Conservation (phyloP, 2,113 vertebrate species). For the Chaetodon auriga region DNA sequence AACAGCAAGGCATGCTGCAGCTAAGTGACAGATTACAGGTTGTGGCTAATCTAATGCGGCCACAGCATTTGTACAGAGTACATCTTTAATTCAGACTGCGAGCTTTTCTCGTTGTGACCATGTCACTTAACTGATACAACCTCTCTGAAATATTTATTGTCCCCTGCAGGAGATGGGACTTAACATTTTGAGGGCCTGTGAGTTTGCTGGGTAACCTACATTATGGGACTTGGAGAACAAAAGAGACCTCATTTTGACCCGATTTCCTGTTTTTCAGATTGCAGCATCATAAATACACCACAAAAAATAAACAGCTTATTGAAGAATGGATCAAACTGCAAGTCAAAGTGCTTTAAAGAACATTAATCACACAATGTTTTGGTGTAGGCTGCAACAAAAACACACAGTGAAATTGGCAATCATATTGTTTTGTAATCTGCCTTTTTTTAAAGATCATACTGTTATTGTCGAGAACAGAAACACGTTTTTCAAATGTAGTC, state of each 20-base stretch:
- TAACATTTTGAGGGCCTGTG: slow-evolving; percentile 44
- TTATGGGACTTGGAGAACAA: slow-evolving; percentile 9
- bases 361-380: background rate
- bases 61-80: slow-evolving; percentile 76
- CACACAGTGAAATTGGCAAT: background rate
- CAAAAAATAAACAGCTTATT: background rate
- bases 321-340: background rate
- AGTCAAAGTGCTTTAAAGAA: background rate
- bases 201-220: slow-evolving; percentile 24
- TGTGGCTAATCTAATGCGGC: slow-evolving; percentile 84
- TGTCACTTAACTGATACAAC: slow-evolving; percentile 79
- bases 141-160: slow-evolving; percentile 80
- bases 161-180: slow-evolving; percentile 55
- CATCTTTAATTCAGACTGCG: slow-evolving; percentile 84
- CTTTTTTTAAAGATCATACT: background rate
- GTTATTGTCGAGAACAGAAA: too few relatives aligned
- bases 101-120: slow-evolving; percentile 76
- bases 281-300: background rate
- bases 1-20: slow-evolving; percentile 74
- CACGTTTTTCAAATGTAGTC: background rate
- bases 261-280: background rate
- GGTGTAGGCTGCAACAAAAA: background rate
- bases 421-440: background rate
- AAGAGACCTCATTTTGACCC: background rate
- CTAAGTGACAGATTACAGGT: slow-evolving; percentile 86